Percentiles rank a stretch among this genome's conserved stretches.
phyloP scores from a whole-genome alignment of 2,888 invertebrate genomes.

The Eulithis testata region DNA sequence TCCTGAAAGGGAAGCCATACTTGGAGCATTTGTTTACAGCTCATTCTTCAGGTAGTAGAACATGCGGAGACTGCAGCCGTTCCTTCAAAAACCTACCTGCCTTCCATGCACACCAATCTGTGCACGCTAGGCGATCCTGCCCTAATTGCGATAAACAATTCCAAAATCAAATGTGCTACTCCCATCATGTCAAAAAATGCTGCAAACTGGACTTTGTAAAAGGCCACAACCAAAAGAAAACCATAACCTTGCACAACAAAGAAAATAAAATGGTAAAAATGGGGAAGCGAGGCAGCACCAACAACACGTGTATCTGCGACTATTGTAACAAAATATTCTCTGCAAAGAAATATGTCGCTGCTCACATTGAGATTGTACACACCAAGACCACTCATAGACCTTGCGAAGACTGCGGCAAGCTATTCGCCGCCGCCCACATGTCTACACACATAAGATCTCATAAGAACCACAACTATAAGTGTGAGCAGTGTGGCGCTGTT shows the following conservation, averaged over 20 bases:
- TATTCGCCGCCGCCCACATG: constrained; percentile 72
- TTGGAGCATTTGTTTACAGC: constrained; percentile 53
- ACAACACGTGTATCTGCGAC: constrained; percentile 68
- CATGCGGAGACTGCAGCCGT: constrained; percentile 71
- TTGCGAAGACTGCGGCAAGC: constrained; percentile 69
- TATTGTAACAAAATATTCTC: constrained; percentile 71
- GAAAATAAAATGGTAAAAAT: constrained; percentile 58
- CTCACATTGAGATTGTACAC: constrained; percentile 77
- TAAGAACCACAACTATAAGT: constrained; percentile 51
- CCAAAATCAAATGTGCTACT: constrained; percentile 67
- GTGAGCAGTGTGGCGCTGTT: constrained; percentile 61
- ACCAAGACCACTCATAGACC: constrained; percentile 69
- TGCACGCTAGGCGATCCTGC: constrained; percentile 63
- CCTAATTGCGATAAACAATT: constrained; percentile 67
- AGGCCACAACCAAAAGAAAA: constrained; percentile 32
- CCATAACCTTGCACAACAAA: constrained; percentile 57
- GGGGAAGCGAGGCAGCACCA: constrained; percentile 62
- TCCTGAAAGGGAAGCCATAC: constrained; percentile 49
- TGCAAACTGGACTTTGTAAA: constrained; percentile 54
- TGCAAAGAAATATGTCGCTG: constrained; percentile 66
- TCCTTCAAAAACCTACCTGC: constrained; percentile 60
- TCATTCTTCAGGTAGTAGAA: constrained; percentile 57
- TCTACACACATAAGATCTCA: constrained; percentile 68
- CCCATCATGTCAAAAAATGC: constrained; percentile 66
- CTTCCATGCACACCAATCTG: constrained; percentile 61